Evolutionary conservation across 2,888 invertebrate species (phyloP).

Genomic region (Aspidiotus rigidus): DNA sequence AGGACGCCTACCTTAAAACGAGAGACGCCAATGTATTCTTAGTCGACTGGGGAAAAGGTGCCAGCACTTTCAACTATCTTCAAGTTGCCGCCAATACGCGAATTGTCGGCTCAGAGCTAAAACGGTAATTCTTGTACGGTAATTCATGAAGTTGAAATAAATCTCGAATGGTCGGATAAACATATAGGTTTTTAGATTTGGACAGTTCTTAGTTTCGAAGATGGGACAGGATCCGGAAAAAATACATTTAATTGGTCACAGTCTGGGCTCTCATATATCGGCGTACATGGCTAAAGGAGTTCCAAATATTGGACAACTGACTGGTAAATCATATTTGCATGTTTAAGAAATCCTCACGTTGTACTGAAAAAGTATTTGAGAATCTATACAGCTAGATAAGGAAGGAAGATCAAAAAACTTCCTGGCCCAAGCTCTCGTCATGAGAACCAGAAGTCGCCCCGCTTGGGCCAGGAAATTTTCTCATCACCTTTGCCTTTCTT

Average conservation of each 20-base stretch:
- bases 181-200: conserved; percentile 43
- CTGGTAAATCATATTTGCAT: conserved; percentile 43
- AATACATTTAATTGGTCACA: conserved; percentile 54
- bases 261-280: conserved; percentile 55
- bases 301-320: conserved; percentile 47
- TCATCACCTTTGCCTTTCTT: neutral
- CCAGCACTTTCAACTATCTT: conserved; percentile 52
- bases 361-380: too few species aligned
- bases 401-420: too few species aligned
- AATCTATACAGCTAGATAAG: too few species aligned
- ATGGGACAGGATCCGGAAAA: conserved; percentile 43
- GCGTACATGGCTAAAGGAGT: conserved; percentile 50
- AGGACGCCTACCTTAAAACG: conserved; percentile 51
- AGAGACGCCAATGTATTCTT: conserved; percentile 54
- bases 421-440: too few species aligned
- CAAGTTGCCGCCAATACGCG: conserved; percentile 41
- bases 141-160: too few species aligned
- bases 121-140: conserved; percentile 42
- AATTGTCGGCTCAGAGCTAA: conserved; percentile 41
- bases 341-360: neutral
- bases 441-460: too few species aligned
- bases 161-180: too few species aligned
- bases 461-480: neutral
- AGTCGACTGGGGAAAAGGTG: conserved; percentile 57
- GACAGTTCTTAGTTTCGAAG: conserved; percentile 46